phyloP scores from a whole-genome alignment of 2,888 invertebrate species.

The Blastobasis lacticolella region DNA sequence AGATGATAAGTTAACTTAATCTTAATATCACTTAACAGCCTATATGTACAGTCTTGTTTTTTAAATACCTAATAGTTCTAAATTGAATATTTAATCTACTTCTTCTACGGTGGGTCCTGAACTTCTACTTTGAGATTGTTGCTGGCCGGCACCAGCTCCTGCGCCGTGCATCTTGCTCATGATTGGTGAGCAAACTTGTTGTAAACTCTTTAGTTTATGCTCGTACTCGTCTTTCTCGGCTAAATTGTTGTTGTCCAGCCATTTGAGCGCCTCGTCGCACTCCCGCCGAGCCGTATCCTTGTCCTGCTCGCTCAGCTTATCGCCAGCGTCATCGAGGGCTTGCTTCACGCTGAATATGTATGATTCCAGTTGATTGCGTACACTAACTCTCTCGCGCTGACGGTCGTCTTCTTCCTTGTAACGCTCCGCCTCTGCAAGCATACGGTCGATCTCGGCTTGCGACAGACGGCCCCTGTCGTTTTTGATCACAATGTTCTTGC shows the following conservation, averaged over 20 bases:
- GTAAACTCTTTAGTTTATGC: slow-evolving; percentile 74
- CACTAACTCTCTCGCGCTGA: slow-evolving; percentile 77
- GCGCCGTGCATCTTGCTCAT: slow-evolving; percentile 76
- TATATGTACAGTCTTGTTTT: neutral
- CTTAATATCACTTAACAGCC: neutral
- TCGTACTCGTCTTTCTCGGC: slow-evolving; percentile 79
- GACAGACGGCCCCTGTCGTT: slow-evolving; percentile 88
- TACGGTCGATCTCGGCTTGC: slow-evolving; percentile 86
- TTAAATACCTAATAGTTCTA: neutral
- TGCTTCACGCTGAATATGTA: slow-evolving; percentile 82
- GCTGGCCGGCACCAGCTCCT: slow-evolving; percentile 27
- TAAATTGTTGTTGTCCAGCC: slow-evolving; percentile 80
- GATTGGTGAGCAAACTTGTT: slow-evolving; percentile 70
- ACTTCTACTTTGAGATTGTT: slow-evolving; percentile 18
- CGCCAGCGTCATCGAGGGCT: slow-evolving; percentile 76
- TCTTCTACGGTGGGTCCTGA: slow-evolving; percentile 45
- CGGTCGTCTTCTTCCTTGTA: slow-evolving; percentile 83
- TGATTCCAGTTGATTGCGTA: slow-evolving; percentile 82
- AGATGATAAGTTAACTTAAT: neutral
- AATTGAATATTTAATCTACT: slow-evolving; percentile 28
- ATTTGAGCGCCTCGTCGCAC: slow-evolving; percentile 77
- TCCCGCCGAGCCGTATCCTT: slow-evolving; percentile 68
- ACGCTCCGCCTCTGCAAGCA: slow-evolving; percentile 82
- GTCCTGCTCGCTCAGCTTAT: slow-evolving; percentile 77
- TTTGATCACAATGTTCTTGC: slow-evolving; percentile 85